Conservation (phyloP, 2,113 vertebrate species). For the Xiphophorus couchianus region DNA sequence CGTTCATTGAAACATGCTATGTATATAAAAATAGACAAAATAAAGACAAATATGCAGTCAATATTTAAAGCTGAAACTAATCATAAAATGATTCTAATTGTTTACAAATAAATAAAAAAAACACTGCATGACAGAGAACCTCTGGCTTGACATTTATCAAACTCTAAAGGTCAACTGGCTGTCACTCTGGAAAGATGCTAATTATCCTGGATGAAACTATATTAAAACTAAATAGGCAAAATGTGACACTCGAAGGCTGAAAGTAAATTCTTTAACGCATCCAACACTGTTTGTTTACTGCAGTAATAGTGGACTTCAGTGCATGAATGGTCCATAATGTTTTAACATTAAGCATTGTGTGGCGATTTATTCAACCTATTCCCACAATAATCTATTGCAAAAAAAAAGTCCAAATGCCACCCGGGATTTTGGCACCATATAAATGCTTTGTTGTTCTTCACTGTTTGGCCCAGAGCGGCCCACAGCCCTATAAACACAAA, state of each 20-base stretch:
- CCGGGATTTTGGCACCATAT: slow-evolving; percentile 37
- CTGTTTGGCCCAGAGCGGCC: slow-evolving; percentile 19
- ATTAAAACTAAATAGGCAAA: not conserved
- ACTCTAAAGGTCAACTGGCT: not conserved
- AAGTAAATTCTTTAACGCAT: not conserved
- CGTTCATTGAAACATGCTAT: not conserved
- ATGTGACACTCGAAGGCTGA: not conserved
- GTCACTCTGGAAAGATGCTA: not conserved
- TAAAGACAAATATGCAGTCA: not conserved
- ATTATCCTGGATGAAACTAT: not conserved
- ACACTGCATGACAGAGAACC: not conserved
- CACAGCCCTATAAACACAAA: slow-evolving; percentile 60
- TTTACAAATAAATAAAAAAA: not conserved
- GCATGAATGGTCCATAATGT: not conserved
- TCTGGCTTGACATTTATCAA: not conserved
- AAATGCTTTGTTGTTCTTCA: slow-evolving; percentile 44
- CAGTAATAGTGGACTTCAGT: not conserved
- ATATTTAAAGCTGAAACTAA: not conserved
- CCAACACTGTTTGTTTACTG: not conserved
- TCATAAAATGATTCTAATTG: not conserved
- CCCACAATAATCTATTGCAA: not conserved
- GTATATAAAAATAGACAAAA: not conserved
- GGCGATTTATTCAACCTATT: not conserved
- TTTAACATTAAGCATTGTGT: not conserved
- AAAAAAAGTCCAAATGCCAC: slow-evolving; percentile 20